phyloP scores from a whole-genome alignment of 2,888 invertebrate species.

The Parascotia fuliginaria region DNA sequence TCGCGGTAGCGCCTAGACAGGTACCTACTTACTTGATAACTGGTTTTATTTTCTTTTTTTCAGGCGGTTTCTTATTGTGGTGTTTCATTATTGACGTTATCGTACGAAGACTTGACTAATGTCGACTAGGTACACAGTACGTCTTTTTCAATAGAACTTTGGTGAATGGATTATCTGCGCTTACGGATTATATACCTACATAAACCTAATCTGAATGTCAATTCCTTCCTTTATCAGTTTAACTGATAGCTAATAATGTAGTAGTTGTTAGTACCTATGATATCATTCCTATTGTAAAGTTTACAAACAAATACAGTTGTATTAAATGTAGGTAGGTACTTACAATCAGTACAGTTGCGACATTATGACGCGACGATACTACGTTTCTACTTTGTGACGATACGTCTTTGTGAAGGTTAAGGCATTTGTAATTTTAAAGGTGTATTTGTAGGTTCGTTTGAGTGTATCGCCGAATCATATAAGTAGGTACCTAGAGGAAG shows the following conservation, averaged over 20 bases:
- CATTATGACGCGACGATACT: background rate
- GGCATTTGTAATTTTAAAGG: conserved; percentile 14
- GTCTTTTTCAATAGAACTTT: no score
- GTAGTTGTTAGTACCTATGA: no score
- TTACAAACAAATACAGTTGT: background rate
- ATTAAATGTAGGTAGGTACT: background rate
- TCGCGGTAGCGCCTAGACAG: no score
- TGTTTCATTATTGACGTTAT: no score
- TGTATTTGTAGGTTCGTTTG: conserved; percentile 9
- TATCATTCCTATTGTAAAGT: background rate
- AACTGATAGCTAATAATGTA: background rate
- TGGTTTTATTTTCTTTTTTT: background rate
- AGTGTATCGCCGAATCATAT: conserved; percentile 14
- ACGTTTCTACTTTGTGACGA: no score
- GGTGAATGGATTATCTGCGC: no score
- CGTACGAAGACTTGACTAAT: no score
- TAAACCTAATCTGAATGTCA: background rate
- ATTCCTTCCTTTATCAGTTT: conserved; percentile 14
- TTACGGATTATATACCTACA: background rate
- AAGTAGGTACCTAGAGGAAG: no score
- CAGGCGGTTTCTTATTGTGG: background rate
- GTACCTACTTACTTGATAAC: no score
- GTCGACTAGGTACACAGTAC: no score
- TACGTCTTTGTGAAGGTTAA: conserved; percentile 20
- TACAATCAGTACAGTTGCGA: background rate